Base-by-base conservation (phyloP, 1,140 invertebrate species). In the Medauroidea extradentata region DNA sequence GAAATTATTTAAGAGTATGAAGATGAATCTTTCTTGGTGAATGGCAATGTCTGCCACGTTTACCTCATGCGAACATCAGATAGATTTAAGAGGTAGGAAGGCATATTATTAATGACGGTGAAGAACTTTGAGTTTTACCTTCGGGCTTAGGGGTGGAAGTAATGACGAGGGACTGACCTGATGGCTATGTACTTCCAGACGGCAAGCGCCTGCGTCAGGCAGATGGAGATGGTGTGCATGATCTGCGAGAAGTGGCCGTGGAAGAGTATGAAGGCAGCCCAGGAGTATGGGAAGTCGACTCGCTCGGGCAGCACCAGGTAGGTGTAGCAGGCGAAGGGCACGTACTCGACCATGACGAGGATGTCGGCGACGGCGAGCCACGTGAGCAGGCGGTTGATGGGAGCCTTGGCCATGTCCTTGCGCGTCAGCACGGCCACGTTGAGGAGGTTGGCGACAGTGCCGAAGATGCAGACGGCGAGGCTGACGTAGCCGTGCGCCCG, bases 211-310 rank as follows among this genome's bases (percentile, higher is more conserved):
- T 97, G 87, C 0, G 94, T 96, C 56, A 97, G 72, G 84, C 90
- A 95, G 53, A 95, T 96, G 0, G 93, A 93, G 42, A 96, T 90
- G 0, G 94, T 96, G 72, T 98, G 94, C 68, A 87, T 86, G 1
- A 93, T 90, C 73, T 92, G 83, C 5, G 82, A 80, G 71, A 94
- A 95, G 63, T 93, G 84, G 2, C 87, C 88, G 71, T 94, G 91
- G 61, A 93, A 88, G 50, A 91, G 81, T 0, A 92, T 84, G 70
- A 90, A 94, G 8, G 87, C 79, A 0, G 90, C 82, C 89, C 90
- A 93, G 3, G 79, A 75, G 71, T 93, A 94, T 1, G 85, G 88
- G 61, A 78, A 85, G 13, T 75, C 81, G 44, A 84, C 79, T 14
- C 81, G 71, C 64, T 76, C 49, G 42, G 64, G 42, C 16, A 59